A percentile compares a stretch with the other conserved stretches of the same genome.
Evolutionary conservation across 2,797 vertebrate species (phyloP).

Genomic region (Mycteria americana): DNA sequence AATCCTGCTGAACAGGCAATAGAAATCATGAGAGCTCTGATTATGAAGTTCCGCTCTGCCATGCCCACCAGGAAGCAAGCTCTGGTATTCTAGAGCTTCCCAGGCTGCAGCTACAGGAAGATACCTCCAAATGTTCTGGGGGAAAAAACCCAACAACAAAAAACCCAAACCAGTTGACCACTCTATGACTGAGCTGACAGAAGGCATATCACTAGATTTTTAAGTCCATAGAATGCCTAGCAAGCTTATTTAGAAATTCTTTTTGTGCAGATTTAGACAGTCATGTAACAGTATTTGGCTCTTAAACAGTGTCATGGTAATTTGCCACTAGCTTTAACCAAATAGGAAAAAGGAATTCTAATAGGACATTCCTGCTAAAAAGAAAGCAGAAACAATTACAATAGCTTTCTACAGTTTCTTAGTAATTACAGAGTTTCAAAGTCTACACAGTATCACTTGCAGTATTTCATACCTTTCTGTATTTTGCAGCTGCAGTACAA

Average conservation of each 20-base stretch:
- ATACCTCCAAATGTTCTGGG: not conserved
- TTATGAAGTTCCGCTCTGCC: not conserved
- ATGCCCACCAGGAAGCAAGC: not conserved
- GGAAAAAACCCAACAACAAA: not conserved
- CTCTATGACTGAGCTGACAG: not conserved
- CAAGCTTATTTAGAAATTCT: constrained; percentile 1
- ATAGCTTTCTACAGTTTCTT: constrained; percentile 53
- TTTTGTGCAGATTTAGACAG: not conserved
- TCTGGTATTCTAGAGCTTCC: not conserved
- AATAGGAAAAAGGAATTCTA: constrained; percentile 31
- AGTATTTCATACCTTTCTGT: constrained; percentile 55
- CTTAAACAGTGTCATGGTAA: not conserved
- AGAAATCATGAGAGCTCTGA: constrained; percentile 11
- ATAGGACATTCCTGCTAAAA: constrained; percentile 11
- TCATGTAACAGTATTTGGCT: not conserved
- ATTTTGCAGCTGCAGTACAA: constrained; percentile 53
- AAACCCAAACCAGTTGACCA: not conserved
- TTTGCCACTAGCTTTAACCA: constrained; percentile 13
- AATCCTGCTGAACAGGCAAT: not conserved
- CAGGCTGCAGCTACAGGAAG: not conserved
- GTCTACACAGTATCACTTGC: constrained; percentile 58
- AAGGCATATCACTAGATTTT: not conserved
- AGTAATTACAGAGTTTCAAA: constrained; percentile 67
- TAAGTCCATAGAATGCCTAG: not conserved
- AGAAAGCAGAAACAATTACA: constrained; percentile 51